A percentile compares a stretch with the other conserved stretches of the same genome.
phyloP scores from a whole-genome alignment of 2,888 invertebrate genomes.

The Drosophila mimica region DNA sequence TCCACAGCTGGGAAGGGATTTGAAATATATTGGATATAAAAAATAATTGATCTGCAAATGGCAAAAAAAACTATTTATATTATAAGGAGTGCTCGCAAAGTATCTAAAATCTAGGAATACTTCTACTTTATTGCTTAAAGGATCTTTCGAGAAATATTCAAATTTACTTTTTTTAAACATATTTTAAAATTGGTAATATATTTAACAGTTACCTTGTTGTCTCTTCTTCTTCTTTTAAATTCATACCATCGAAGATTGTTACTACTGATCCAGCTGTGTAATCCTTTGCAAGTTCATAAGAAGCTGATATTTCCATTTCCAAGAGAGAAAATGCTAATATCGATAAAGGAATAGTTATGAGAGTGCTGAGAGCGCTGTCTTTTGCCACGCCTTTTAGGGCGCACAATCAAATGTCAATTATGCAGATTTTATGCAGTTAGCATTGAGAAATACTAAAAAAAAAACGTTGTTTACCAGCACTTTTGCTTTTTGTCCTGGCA shows the following conservation, averaged over 20 bases:
- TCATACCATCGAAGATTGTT: background rate
- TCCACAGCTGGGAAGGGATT: too few species aligned
- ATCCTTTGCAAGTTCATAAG: background rate
- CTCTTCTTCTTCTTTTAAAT: too few species aligned
- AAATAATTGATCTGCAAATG: too few species aligned
- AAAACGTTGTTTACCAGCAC: slow-evolving; percentile 40
- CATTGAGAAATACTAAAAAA: slow-evolving; percentile 43
- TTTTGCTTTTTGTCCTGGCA: slow-evolving; percentile 44
- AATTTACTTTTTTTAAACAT: too few species aligned
- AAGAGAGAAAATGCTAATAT: slow-evolving; percentile 52
- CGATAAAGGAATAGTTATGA: slow-evolving; percentile 45
- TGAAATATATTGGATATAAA: too few species aligned
- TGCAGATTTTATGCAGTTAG: slow-evolving; percentile 71
- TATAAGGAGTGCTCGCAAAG: too few species aligned
- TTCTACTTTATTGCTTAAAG: background rate
- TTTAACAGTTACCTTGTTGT: background rate
- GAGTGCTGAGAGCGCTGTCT: slow-evolving; percentile 30
- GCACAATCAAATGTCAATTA: slow-evolving; percentile 75
- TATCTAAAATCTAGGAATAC: background rate
- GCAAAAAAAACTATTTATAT: too few species aligned
- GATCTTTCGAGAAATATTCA: background rate
- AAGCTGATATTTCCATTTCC: slow-evolving; percentile 23
- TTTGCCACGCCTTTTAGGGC: slow-evolving; percentile 49
- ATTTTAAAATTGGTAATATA: background rate
- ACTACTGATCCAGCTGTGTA: background rate